These are phyloP conservation scores for Choreutis nemorana DNA, from an alignment of 2,888 invertebrate genomes.

Conservation along the genomic window DNA sequence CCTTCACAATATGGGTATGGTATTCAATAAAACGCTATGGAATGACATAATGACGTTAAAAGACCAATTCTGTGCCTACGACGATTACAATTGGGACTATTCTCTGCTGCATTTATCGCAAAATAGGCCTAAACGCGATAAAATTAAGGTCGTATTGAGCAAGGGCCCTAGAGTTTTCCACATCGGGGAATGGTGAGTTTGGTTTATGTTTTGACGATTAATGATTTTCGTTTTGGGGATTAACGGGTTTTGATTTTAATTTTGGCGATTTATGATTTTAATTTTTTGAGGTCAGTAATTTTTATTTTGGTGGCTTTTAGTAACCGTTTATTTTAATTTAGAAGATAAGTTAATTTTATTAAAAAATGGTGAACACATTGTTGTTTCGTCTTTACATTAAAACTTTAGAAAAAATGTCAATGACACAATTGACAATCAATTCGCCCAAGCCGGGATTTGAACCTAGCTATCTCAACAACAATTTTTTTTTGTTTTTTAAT, in stretches of 20 bases:
- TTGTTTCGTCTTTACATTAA: too few species aligned
- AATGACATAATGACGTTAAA: constrained; percentile 80
- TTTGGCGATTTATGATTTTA: background rate
- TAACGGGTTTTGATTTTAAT: too few species aligned
- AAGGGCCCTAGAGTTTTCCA: constrained; percentile 96
- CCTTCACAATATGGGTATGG: constrained; percentile 99
- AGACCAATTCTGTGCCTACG: constrained; percentile 91
- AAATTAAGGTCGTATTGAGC: constrained; percentile 87
- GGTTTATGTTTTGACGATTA: background rate
- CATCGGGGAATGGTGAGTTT: constrained; percentile 94
- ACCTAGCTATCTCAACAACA: too few species aligned
- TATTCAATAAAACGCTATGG: constrained; percentile 91
- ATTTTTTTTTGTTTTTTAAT: too few species aligned
- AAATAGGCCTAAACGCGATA: constrained; percentile 74
- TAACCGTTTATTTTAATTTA: too few species aligned
- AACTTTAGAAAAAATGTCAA: too few species aligned
- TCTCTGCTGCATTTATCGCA: constrained; percentile 91
- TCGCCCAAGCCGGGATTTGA: too few species aligned
- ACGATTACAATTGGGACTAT: constrained; percentile 99
- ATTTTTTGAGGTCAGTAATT: background rate
- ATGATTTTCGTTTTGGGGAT: too few species aligned
- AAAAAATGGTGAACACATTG: too few species aligned
- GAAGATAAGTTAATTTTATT: too few species aligned
- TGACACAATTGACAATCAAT: too few species aligned
- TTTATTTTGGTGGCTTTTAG: background rate